Evolutionary conservation across 1,140 invertebrate genomes (phyloP), one percentile per base, ranked within the genome.

Genomic region (Trachelipus rathkii): DNA sequence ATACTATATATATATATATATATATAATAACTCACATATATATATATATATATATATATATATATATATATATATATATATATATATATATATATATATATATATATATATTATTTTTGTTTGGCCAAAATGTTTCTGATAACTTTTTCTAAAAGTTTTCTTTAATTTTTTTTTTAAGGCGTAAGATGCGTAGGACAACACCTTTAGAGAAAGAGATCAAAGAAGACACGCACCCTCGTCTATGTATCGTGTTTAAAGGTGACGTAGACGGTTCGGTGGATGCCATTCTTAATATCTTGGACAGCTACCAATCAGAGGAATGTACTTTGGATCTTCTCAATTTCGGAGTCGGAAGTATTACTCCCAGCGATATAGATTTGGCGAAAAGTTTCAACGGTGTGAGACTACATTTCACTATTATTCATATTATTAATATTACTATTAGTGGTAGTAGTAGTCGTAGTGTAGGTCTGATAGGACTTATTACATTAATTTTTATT

Each of bases 251-350:
- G 68, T 69, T 84, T 21, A 84, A 84, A 81, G 84, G 85, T 44
- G 94, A 96, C 85, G 93, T 95, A 5, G 90, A 92, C 84, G 93
- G 94, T 9, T 81, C 79, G 19, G 60, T 80, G 10, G 79, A 80
- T 86, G 95, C 97, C 0, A 94, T 99, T 80, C 85, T 97, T 66
- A 92, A 98, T 85, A 91, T 95, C 44, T 84, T 99, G 43, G 92
- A 95, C 71, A 95, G 94, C 0, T 99, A 98, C 83, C 86, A 91
- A 72, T 90, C 89, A 67, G 85, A 91, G 77, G 86, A 91, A 96
- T 96, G 82, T 87, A 50, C 88, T 53, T 85, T 99, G 8, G 91
- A 96, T 82, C 84, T 99, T 8, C 89, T 99, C 19, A 91, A 95
- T 84, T 96, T 92, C 85, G 95, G 91, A 10, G 92, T 99, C 19